A percentile compares a stretch with the other conserved stretches of the same genome.
These are phyloP conservation scores for Calliopum simillimum DNA, from an alignment of 2,888 invertebrate genomes.

Conservation along the genomic window DNA sequence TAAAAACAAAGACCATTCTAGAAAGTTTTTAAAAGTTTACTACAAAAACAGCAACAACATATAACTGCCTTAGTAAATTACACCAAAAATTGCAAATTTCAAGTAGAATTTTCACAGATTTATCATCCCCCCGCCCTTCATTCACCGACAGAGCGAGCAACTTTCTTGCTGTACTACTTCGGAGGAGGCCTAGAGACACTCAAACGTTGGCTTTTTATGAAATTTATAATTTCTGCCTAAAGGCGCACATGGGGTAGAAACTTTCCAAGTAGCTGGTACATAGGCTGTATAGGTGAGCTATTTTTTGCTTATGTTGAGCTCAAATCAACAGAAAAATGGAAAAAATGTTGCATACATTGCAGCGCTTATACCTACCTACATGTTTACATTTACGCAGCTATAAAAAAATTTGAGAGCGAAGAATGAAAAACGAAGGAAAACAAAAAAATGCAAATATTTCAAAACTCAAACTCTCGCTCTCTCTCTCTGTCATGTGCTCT, in stretches of 20 bases:
- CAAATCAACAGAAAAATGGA: background rate
- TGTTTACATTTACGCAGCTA: no score
- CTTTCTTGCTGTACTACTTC: no score
- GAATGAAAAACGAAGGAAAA: background rate
- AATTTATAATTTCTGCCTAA: no score
- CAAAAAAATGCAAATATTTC: slow-evolving; percentile 12
- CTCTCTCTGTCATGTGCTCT: no score
- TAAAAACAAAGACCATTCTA: background rate
- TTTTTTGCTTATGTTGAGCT: background rate
- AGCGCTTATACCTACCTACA: background rate
- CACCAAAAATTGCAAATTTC: background rate
- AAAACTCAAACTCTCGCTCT: background rate
- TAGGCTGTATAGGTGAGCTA: background rate
- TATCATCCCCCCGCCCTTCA: no score
- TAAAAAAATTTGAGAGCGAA: background rate
- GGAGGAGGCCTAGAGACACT: no score
- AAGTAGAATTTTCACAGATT: no score
- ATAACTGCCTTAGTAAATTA: background rate
- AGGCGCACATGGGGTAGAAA: background rate
- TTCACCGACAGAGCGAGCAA: background rate
- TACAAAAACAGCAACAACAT: background rate
- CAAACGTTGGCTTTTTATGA: no score
- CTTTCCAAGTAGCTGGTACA: slow-evolving; percentile 1
- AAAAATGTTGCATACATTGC: slow-evolving; percentile 39
- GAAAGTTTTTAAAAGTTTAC: background rate